phyloP scores from a whole-genome alignment of 2,888 invertebrate species.

The Drosophila lacicola region DNA sequence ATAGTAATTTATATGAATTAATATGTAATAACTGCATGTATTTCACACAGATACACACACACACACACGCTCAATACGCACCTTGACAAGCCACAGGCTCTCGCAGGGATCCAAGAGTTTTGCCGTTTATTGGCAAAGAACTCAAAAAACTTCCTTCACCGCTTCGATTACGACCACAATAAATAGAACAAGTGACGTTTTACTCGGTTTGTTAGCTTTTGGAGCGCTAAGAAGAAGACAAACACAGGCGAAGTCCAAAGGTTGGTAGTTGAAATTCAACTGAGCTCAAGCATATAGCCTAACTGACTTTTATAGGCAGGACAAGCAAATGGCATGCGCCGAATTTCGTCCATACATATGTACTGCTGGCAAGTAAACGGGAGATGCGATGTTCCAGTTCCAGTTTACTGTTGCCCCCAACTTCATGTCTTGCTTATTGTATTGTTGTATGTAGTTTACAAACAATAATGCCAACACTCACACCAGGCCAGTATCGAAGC shows the following conservation, averaged over 20 bases:
- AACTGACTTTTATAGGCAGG: conserved; percentile 76
- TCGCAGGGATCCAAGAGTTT: conserved; percentile 50
- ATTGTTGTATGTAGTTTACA: conserved; percentile 81
- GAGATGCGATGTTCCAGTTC: conserved; percentile 29
- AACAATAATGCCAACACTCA: conserved; percentile 79
- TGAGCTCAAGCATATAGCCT: conserved; percentile 75
- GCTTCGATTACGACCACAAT: neutral
- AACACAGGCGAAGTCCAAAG: conserved; percentile 64
- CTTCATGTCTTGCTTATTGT: conserved; percentile 74
- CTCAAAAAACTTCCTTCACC: conserved; percentile 21
- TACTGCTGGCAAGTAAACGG: conserved; percentile 34
- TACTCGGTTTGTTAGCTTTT: conserved; percentile 24
- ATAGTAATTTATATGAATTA: neutral
- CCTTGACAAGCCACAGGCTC: conserved; percentile 62
- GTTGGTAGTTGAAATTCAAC: conserved; percentile 75
- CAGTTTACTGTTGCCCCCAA: conserved; percentile 17
- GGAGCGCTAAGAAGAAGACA: conserved; percentile 26
- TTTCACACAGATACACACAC: neutral
- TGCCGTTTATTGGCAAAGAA: conserved; percentile 49
- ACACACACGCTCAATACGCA: conserved; percentile 31
- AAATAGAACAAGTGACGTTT: conserved; percentile 11
- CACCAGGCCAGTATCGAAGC: conserved; percentile 61
- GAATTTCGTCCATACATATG: conserved; percentile 57
- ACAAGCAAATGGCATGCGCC: conserved; percentile 78
- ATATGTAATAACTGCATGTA: neutral